Percentiles rank a stretch among this genome's conserved stretches.
Evolutionary conservation across 2,888 invertebrate genomes (phyloP).

Genomic region (Trichogramma evanescens): DNA sequence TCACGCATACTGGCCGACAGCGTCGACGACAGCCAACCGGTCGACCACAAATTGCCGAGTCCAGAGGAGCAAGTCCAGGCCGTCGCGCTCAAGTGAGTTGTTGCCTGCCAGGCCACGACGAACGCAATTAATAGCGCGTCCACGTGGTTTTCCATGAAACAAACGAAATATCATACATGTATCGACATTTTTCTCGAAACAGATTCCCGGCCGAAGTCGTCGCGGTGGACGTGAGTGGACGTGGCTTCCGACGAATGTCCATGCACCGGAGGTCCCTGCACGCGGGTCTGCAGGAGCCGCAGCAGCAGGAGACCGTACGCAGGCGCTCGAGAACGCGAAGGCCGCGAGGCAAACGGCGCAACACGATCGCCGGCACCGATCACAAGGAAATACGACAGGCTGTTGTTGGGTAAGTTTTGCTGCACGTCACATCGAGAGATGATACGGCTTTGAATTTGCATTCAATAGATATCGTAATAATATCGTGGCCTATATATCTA

Average conservation of each 20-base stretch:
- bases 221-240: constrained; percentile 82
- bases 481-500: too few relatives aligned
- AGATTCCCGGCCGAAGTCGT: constrained; percentile 85
- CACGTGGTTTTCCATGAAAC: neutral
- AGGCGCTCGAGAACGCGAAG: constrained; percentile 66
- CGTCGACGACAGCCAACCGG: constrained; percentile 61
- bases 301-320: constrained; percentile 50
- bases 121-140: neutral
- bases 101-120: too few relatives aligned
- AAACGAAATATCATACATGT: neutral
- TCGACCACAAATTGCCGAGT: constrained; percentile 80
- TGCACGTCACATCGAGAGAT: neutral
- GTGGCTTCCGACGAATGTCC: constrained; percentile 83
- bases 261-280: constrained; percentile 74
- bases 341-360: constrained; percentile 76
- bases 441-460: too few relatives aligned
- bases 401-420: constrained; percentile 68
- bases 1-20: constrained; percentile 58
- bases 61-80: constrained; percentile 80
- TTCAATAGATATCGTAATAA: too few relatives aligned
- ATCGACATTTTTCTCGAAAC: constrained; percentile 17
- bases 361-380: constrained; percentile 86
- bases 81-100: constrained; percentile 66
- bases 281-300: constrained; percentile 39
- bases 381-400: constrained; percentile 83